Evolutionary conservation across 2,797 vertebrate genomes (phyloP).

Genomic region (Karalla daura): DNA sequence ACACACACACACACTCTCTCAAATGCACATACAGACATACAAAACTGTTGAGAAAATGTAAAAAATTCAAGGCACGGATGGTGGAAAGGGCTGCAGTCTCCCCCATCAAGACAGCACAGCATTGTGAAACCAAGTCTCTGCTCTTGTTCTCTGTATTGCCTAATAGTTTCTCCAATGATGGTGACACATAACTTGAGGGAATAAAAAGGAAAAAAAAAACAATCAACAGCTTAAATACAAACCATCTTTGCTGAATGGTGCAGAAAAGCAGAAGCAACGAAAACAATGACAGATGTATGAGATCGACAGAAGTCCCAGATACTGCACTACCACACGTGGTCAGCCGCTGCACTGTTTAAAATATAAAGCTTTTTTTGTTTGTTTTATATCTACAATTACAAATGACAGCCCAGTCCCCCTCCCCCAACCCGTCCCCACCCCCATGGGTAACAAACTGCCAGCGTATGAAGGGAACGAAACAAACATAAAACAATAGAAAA

Average conservation of each 20-base stretch:
- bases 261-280: conserved; percentile 9
- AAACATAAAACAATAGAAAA: conserved; percentile 61
- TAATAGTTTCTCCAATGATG: conserved; percentile 33
- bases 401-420: conserved; percentile 72
- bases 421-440: conserved; percentile 4
- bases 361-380: conserved; percentile 68
- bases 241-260: conserved; percentile 37
- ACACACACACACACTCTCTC: background rate
- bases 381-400: conserved; percentile 64
- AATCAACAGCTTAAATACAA: conserved; percentile 47
- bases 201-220: too few species aligned
- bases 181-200: conserved; percentile 21
- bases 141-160: conserved; percentile 34
- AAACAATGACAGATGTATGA: conserved; percentile 4
- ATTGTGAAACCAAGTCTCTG: conserved; percentile 38
- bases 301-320: conserved; percentile 58
- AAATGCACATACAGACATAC: background rate
- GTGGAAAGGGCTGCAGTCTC: conserved; percentile 46
- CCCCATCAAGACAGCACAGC: conserved; percentile 12
- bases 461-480: conserved; percentile 86
- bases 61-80: conserved; percentile 73
- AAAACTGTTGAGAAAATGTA: conserved; percentile 13
- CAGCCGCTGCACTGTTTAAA: conserved; percentile 51
- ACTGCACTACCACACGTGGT: conserved; percentile 66
- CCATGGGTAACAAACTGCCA: conserved; percentile 67